A percentile compares a stretch with the other conserved stretches of the same genome.
Conservation (phyloP, 1,140 invertebrate genomes). For the Semibalanus balanoides region DNA sequence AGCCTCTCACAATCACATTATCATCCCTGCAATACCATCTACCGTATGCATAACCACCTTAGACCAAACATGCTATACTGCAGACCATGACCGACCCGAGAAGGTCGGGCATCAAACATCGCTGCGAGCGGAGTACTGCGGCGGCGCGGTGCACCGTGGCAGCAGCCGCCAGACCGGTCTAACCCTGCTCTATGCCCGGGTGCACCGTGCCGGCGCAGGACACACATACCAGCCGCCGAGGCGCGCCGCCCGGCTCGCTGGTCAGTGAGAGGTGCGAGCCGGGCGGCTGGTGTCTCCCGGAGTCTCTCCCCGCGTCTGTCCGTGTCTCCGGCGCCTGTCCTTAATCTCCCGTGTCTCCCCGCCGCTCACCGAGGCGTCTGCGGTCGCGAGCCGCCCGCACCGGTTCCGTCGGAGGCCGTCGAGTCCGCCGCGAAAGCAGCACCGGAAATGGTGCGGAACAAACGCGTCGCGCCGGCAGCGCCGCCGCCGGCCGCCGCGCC, state of each 20-base stretch:
- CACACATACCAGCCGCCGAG: neutral
- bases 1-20: too few species aligned
- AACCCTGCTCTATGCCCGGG: too few species aligned
- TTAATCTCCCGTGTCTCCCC: too few species aligned
- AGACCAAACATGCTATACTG: too few species aligned
- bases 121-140: neutral
- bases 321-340: too few species aligned
- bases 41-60: too few species aligned
- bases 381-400: neutral
- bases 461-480: neutral
- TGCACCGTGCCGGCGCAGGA: neutral
- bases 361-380: too few species aligned
- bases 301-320: neutral
- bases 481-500: too few species aligned
- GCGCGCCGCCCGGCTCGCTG: too few species aligned
- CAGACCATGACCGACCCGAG: neutral
- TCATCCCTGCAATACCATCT: too few species aligned
- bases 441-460: neutral
- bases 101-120: neutral
- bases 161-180: neutral
- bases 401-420: neutral
- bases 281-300: too few species aligned
- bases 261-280: neutral
- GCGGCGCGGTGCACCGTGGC: neutral
- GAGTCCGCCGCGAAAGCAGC: neutral